Evolutionary conservation across 2,888 invertebrate genomes (phyloP), one percentile per base, ranked within the genome.

Genomic region (Drosophila seclusa): DNA sequence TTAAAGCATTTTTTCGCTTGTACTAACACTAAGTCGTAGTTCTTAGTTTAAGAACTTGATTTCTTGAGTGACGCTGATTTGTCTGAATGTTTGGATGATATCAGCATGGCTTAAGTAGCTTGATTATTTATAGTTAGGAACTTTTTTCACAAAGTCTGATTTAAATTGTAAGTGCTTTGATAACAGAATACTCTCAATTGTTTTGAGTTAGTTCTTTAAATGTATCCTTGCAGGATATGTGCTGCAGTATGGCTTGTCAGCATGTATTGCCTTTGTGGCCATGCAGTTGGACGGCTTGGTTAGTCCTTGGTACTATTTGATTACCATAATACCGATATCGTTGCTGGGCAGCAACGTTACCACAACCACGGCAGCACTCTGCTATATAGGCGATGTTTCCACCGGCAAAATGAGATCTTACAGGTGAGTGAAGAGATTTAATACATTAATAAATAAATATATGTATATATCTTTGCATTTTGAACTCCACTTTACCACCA

Each of bases 371-470:
- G 95, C 94, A 10, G 93, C 94, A 0, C 94, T 94, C 82, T 95
- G 95, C 80, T 96, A 95, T 76, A 93, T 96, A 64, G 94, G 95
- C 53, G 96, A 96, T 91, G 94, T 95, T 36, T 94, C 95, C 1
- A 92, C 94, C 1, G 93, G 94, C 16, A 93, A 94, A 48, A 94
- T 94, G 78, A 93, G 96, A 91, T 95, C 96, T 69, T 92, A 95
- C 83, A 94, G 95, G 95, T 95, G 52, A 57, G 61, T 34, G 11
- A 0, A 18, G 0, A 8, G 29, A 13, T 16, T 1, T 2, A 6
- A 24, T 1, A 5, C 2, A 2, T 24, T 1, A 24, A 16, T 1
- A 24, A 45, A 8, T 24, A 45, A 45, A 45, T 45, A 45, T 24
- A 21, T 21, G 0, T 2, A 7, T 18, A 3, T 1, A 8, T 48